phyloP scores from a whole-genome alignment of 1,140 invertebrate species.

The Lepidurus packardi region DNA sequence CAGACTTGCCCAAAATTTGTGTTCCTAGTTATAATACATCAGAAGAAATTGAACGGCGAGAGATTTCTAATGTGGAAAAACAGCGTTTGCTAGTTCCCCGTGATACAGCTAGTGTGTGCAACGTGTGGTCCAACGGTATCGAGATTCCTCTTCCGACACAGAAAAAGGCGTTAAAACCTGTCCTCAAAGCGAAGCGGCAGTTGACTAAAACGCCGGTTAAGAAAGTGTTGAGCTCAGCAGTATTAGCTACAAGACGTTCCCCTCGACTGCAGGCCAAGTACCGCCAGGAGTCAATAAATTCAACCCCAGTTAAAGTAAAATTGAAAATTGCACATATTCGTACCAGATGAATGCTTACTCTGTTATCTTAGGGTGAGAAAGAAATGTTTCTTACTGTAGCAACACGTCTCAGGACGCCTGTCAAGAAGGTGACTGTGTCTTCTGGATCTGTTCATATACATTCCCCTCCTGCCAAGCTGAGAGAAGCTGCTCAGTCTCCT shows the following conservation, averaged over 20 bases:
- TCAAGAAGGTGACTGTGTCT: not conserved
- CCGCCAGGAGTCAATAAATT: not conserved
- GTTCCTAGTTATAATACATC: not conserved
- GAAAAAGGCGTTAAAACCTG: not conserved
- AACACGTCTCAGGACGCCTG: not conserved
- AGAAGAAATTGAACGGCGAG: not conserved
- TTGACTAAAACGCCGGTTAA: not conserved
- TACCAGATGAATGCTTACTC: not conserved
- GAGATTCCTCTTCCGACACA: not conserved
- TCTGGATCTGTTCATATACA: not conserved
- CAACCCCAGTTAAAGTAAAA: not conserved
- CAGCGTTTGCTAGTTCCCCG: not conserved
- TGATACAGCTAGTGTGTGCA: not conserved
- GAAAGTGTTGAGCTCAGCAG: not conserved
- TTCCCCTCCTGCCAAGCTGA: not conserved
- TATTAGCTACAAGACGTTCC: not conserved
- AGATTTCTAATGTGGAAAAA: not conserved
- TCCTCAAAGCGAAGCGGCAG: not conserved
- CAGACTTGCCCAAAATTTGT: not conserved
- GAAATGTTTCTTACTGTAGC: not conserved
- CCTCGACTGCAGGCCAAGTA: not conserved
- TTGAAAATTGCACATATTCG: not conserved
- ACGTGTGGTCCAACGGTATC: conserved; percentile 10
- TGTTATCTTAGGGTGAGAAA: not conserved
- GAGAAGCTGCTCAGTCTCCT: not conserved